Evolutionary conservation across 2,888 invertebrate genomes (phyloP).

Genomic region (Lepidochrysops patricia): DNA sequence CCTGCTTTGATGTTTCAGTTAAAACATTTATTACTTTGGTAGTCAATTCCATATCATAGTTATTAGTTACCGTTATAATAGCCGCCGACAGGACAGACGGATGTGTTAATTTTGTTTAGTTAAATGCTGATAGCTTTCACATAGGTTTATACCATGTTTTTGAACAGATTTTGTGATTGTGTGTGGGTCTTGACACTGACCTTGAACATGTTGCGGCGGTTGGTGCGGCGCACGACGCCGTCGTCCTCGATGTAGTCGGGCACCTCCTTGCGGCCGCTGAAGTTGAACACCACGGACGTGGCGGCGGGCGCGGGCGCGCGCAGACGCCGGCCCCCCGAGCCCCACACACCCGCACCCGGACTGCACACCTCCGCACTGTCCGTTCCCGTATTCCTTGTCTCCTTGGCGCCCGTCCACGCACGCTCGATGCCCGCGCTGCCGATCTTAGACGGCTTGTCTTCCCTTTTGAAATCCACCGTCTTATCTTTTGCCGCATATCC

Average conservation of each 20-base stretch:
- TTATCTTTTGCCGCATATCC: constrained; percentile 30
- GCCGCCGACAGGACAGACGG: neutral
- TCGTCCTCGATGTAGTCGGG: constrained; percentile 95
- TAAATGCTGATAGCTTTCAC: neutral
- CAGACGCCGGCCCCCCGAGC: constrained; percentile 30
- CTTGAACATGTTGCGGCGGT: constrained; percentile 81
- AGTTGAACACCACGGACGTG: constrained; percentile 90
- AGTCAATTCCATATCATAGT: no score
- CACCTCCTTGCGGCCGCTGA: constrained; percentile 87
- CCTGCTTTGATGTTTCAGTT: no score
- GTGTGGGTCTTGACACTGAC: constrained; percentile 62
- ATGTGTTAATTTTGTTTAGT: neutral
- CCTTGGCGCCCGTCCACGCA: constrained; percentile 37
- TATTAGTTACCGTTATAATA: no score
- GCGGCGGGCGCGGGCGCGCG: constrained; percentile 55
- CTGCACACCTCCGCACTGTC: constrained; percentile 23
- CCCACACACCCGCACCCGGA: constrained; percentile 28
- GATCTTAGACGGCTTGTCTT: constrained; percentile 35
- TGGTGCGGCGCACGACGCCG: constrained; percentile 81
- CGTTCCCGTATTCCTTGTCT: constrained; percentile 25
- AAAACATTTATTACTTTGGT: no score
- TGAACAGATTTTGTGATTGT: neutral
- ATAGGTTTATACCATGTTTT: neutral
- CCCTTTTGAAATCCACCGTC: constrained; percentile 21
- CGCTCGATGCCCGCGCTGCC: constrained; percentile 41